A percentile compares a stretch with the other conserved stretches of the same genome.
These are phyloP conservation scores for Xylocopa sonorina DNA, from an alignment of 1,140 invertebrate genomes.

Conservation along the genomic window DNA sequence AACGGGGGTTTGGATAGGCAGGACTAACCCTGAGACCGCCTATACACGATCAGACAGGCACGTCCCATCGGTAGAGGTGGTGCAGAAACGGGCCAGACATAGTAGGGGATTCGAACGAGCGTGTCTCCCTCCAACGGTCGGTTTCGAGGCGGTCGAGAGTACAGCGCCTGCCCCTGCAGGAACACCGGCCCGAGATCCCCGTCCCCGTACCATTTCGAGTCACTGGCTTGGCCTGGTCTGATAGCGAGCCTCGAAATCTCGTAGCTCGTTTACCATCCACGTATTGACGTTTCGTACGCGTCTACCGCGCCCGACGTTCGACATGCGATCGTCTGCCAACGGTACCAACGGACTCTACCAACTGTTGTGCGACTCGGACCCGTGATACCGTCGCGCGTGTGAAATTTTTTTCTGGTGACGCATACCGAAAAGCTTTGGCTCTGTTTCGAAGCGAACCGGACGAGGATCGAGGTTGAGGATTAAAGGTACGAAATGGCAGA, in stretches of 20 bases:
- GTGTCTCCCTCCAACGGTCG: constrained; percentile 60
- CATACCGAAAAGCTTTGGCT: not conserved
- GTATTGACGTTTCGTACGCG: constrained; percentile 59
- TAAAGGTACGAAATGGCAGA: not conserved
- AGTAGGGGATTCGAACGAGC: constrained; percentile 29
- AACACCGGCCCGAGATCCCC: constrained; percentile 61
- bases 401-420: not conserved
- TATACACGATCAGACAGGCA: constrained; percentile 21
- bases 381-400: constrained; percentile 28
- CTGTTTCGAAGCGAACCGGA: not conserved
- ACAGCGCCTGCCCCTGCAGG: constrained; percentile 52
- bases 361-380: not conserved
- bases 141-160: constrained; percentile 67
- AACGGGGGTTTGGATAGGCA: constrained; percentile 18
- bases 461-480: too few relatives aligned
- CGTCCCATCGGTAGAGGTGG: constrained; percentile 54
- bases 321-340: not conserved
- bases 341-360: not conserved
- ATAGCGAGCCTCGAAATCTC: constrained; percentile 58
- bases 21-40: constrained; percentile 15
- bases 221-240: constrained; percentile 76
- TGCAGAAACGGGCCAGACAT: constrained; percentile 10
- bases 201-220: constrained; percentile 78
- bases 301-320: constrained; percentile 28
- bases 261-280: constrained; percentile 51